Percentiles rank a stretch among this genome's conserved stretches.
Evolutionary conservation across 2,797 vertebrate genomes (phyloP).

Genomic region (Microctenopoma stevenorrisi): DNA sequence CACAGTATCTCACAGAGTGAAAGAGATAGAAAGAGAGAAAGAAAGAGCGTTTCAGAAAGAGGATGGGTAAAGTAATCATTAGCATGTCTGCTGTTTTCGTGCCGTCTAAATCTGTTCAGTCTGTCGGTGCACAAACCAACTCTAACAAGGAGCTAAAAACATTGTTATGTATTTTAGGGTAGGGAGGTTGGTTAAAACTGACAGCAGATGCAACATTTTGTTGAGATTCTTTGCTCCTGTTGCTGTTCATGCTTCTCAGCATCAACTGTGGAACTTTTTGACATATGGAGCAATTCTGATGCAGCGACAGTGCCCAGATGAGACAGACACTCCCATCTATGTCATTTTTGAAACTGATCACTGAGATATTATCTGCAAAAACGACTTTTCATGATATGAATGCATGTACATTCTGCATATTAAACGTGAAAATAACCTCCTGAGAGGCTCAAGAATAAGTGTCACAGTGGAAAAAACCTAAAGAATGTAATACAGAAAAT

Average conservation of each 20-base stretch:
- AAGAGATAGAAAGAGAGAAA: constrained; percentile 2
- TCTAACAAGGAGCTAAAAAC: constrained; percentile 10
- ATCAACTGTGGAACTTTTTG: constrained; percentile 23
- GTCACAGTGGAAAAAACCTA: constrained; percentile 3
- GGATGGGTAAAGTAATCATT: constrained; percentile 21
- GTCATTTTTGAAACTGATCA: constrained; percentile 30
- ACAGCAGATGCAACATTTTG: constrained; percentile 4
- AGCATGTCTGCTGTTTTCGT: constrained; percentile 24
- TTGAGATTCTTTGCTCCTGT: constrained; percentile 11
- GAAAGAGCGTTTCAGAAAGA: constrained; percentile 31
- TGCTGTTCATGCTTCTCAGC: constrained; percentile 12
- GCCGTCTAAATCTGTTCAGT: constrained; percentile 14
- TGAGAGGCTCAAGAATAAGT: not conserved
- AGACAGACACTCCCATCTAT: constrained; percentile 20
- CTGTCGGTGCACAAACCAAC: not conserved
- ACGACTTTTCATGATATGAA: constrained; percentile 6
- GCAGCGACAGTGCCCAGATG: constrained; percentile 8
- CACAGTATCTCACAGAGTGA: constrained; percentile 30
- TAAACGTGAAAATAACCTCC: constrained; percentile 4
- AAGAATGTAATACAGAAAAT: not conserved
- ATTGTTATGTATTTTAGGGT: not conserved
- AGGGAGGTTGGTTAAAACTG: not conserved
- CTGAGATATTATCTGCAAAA: constrained; percentile 11
- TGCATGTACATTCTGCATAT: constrained; percentile 4
- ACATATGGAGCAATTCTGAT: constrained; percentile 25